These are phyloP conservation scores for Oscheius sp. DNA, from an alignment of 2,888 invertebrate genomes.

Conservation along the genomic window DNA sequence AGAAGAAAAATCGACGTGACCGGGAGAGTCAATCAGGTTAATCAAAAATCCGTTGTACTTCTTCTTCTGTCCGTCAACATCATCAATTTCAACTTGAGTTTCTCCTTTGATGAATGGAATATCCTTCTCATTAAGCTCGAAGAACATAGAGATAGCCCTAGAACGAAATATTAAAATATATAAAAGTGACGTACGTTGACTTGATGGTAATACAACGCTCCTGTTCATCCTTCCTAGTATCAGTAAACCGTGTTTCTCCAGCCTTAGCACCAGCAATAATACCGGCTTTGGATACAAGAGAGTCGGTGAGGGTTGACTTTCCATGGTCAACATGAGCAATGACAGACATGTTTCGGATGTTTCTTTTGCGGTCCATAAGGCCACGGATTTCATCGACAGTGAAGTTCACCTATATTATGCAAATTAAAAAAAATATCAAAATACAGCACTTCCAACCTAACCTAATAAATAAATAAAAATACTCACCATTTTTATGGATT, in stretches of 20 bases:
- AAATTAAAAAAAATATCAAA: no score
- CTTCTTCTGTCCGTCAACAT: slow-evolving; percentile 78
- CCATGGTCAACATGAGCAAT: slow-evolving; percentile 99
- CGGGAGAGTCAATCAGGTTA: slow-evolving; percentile 99
- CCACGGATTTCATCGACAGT: slow-evolving; percentile 98
- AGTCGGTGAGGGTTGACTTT: slow-evolving; percentile 91
- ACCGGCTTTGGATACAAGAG: slow-evolving; percentile 98
- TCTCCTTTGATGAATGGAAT: slow-evolving; percentile 84
- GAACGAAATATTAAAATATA: slow-evolving; percentile 34
- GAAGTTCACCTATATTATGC: slow-evolving; percentile 89
- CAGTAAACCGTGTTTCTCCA: slow-evolving; percentile 98
- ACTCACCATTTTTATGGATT: slow-evolving; percentile 32
- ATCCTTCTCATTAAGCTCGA: slow-evolving; percentile 94
- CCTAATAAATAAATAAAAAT: background rate
- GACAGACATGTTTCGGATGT: slow-evolving; percentile 99
- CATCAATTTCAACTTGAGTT: slow-evolving; percentile 46
- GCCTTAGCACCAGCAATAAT: slow-evolving; percentile 98
- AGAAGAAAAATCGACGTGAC: slow-evolving; percentile 97
- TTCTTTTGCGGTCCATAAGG: slow-evolving; percentile 99
- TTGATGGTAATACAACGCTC: slow-evolving; percentile 99
- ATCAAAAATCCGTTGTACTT: slow-evolving; percentile 92
- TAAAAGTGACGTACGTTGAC: slow-evolving; percentile 84
- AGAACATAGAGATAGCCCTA: slow-evolving; percentile 99
- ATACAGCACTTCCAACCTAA: background rate
- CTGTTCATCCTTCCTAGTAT: slow-evolving; percentile 99